These are phyloP conservation scores for Rhopalosiphum maidis DNA, from an alignment of 1,140 invertebrate genomes.

Conservation along the genomic window DNA sequence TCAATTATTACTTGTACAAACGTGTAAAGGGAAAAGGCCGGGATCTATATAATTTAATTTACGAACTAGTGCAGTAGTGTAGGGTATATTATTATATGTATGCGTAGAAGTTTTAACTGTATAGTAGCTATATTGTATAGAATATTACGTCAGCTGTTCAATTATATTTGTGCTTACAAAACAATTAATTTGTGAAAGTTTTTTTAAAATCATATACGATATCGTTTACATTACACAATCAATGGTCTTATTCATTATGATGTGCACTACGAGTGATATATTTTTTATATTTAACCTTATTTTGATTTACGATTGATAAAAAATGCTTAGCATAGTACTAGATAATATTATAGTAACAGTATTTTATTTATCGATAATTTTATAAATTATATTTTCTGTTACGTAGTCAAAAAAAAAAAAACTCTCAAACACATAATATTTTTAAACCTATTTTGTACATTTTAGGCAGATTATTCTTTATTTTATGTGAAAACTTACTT, in stretches of 20 bases:
- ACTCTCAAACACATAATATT: not conserved
- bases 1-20: slow-evolving; percentile 25
- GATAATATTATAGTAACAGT: not conserved
- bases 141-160: not conserved
- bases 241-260: not conserved
- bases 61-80: not conserved
- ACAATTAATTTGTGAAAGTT: not conserved
- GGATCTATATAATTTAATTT: not conserved
- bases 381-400: not conserved
- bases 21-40: not conserved
- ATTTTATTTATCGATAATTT: not conserved
- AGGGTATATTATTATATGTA: not conserved
- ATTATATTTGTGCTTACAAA: not conserved
- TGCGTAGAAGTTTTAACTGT: not conserved
- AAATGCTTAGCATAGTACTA: not conserved
- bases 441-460: not conserved
- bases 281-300: not conserved
- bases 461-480: not conserved
- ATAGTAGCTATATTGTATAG: not conserved
- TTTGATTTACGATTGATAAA: not conserved
- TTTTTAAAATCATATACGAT: not conserved
- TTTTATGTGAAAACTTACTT: not conserved
- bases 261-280: not conserved
- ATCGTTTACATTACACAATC: not conserved
- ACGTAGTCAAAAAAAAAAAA: not conserved